Evolutionary conservation across 1,140 invertebrate genomes (phyloP).

Genomic region (Eriocheir sinensis): DNA sequence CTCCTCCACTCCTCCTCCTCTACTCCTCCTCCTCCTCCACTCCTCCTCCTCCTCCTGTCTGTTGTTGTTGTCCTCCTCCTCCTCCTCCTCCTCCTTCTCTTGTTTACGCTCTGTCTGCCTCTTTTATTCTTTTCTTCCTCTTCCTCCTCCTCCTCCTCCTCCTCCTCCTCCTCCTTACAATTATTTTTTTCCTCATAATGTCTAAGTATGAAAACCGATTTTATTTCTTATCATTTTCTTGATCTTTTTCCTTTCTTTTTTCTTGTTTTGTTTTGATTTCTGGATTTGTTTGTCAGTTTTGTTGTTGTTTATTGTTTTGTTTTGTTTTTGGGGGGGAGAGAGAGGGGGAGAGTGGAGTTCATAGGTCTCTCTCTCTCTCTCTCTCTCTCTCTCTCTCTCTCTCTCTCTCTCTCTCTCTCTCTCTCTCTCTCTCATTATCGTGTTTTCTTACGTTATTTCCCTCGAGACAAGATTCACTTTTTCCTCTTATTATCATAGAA

Average conservation of each 20-base stretch:
- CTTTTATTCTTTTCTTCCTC: background rate
- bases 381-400: background rate
- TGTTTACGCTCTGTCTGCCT: background rate
- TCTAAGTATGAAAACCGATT: background rate
- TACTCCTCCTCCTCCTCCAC: background rate
- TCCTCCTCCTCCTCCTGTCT: slow-evolving; percentile 6
- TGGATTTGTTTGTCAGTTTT: background rate
- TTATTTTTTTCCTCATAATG: background rate
- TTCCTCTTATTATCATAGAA: background rate
- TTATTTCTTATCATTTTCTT: background rate
- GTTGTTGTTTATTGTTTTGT: background rate
- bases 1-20: background rate
- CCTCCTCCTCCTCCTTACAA: background rate
- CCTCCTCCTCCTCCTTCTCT: background rate
- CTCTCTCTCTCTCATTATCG: background rate
- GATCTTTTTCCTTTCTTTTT: background rate
- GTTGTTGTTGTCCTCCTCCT: background rate
- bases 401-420: background rate
- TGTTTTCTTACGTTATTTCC: background rate
- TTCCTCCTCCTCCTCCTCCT: background rate
- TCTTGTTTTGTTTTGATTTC: background rate
- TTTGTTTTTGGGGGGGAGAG: background rate
- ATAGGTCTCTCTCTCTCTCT: background rate
- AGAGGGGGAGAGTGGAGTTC: background rate
- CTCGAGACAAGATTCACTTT: background rate